phyloP scores from a whole-genome alignment of 2,797 vertebrate species.

The Peromyscus attwateri region DNA sequence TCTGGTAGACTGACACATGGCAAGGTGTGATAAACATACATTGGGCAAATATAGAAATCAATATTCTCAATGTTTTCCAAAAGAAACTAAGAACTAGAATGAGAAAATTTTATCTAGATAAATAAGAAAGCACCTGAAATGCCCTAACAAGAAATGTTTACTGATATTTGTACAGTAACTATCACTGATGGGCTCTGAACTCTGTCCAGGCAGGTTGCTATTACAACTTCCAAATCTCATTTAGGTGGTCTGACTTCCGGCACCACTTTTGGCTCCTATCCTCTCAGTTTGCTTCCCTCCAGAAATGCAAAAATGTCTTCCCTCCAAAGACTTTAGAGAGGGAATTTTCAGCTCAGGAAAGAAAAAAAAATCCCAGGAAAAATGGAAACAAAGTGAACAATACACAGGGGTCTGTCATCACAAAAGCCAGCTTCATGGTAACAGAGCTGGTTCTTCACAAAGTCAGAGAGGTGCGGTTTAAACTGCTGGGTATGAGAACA shows the following conservation, averaged over 20 bases:
- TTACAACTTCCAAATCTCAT: background rate
- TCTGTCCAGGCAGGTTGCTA: background rate
- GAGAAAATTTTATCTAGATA: background rate
- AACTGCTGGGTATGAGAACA: background rate
- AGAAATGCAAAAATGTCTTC: background rate
- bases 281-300: background rate
- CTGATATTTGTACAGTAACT: background rate
- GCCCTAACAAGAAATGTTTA: background rate
- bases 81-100: background rate
- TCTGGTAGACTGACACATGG: background rate
- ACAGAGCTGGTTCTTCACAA: background rate
- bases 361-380: background rate
- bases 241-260: background rate
- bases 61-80: conserved; percentile 5
- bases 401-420: background rate
- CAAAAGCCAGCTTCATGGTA: background rate
- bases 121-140: background rate
- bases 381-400: background rate
- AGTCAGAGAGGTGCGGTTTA: background rate
- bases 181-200: background rate
- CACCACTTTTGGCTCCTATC: background rate
- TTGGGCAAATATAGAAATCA: background rate
- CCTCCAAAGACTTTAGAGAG: background rate
- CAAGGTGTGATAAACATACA: background rate
- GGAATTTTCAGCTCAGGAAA: background rate